Conservation (phyloP, 1,140 invertebrate species). For the Zaprionus gabonicus region DNA sequence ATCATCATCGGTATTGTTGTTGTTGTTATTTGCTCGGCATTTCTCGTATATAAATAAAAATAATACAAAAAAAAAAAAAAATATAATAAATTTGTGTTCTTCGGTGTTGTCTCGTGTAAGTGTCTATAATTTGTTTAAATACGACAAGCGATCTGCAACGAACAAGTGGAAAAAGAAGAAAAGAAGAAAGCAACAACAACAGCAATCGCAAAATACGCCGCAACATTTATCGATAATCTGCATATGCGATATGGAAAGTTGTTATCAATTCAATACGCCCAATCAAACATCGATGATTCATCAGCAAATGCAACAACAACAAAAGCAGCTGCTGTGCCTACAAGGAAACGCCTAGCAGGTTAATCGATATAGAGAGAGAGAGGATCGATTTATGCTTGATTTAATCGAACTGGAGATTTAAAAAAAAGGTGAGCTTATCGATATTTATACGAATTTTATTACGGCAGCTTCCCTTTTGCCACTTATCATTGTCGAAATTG, state of each 20-base stretch:
- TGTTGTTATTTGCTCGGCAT: constrained; percentile 64
- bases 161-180: constrained; percentile 45
- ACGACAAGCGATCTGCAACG: constrained; percentile 73
- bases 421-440: neutral
- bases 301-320: constrained; percentile 26
- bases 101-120: constrained; percentile 80
- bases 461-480: neutral
- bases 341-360: constrained; percentile 35
- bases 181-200: constrained; percentile 18
- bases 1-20: constrained; percentile 66
- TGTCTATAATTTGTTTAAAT: constrained; percentile 80
- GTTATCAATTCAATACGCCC: constrained; percentile 18
- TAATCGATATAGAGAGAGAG: neutral
- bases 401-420: neutral
- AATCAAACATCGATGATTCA: constrained; percentile 11
- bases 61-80: constrained; percentile 30
- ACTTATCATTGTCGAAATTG: neutral
- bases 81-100: constrained; percentile 78
- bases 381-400: neutral
- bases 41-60: constrained; percentile 49
- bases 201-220: constrained; percentile 9
- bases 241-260: constrained; percentile 32
- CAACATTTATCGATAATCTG: constrained; percentile 36
- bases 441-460: neutral
- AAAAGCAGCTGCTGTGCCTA: constrained; percentile 11